A percentile compares a stretch with the other conserved stretches of the same genome.
Evolutionary conservation across 2,888 invertebrate species (phyloP).

Genomic region (Hydroisotoma schaefferi): DNA sequence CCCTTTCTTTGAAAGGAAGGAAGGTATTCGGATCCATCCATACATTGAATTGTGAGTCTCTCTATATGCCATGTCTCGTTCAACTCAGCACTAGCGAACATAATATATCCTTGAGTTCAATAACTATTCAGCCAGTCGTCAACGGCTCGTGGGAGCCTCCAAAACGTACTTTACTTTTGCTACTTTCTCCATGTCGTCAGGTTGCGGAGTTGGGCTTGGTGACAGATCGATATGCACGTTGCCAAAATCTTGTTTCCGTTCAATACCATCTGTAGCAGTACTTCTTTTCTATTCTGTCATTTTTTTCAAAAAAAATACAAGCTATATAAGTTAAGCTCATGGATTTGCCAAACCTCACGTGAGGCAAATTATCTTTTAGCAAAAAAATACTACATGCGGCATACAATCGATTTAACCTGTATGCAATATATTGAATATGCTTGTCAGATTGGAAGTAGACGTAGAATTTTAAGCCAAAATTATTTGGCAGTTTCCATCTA

Average conservation of each 20-base stretch:
- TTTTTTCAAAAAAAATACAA: background rate
- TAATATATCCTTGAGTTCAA: constrained; percentile 7
- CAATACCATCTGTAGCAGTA: constrained; percentile 12
- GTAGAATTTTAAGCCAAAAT: too few relatives aligned
- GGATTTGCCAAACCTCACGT: too few relatives aligned
- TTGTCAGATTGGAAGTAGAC: too few relatives aligned
- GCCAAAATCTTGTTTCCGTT: constrained; percentile 15
- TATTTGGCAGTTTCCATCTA: too few relatives aligned
- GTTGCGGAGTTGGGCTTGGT: background rate
- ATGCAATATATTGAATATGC: too few relatives aligned
- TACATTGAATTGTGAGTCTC: too few relatives aligned
- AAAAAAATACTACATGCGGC: too few relatives aligned
- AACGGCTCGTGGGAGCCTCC: constrained; percentile 8
- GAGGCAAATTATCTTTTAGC: too few relatives aligned
- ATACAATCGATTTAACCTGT: too few relatives aligned
- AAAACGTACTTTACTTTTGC: background rate
- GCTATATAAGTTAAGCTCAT: too few relatives aligned
- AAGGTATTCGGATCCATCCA: too few relatives aligned
- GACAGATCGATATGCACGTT: constrained; percentile 19
- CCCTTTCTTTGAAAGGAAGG: too few relatives aligned
- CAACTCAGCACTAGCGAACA: background rate
- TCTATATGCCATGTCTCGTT: background rate
- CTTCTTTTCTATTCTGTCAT: background rate
- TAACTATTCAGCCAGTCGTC: constrained; percentile 1
- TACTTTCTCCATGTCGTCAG: constrained; percentile 4